phyloP scores from a whole-genome alignment of 2,113 vertebrate genomes.

The Astur gentilis region DNA sequence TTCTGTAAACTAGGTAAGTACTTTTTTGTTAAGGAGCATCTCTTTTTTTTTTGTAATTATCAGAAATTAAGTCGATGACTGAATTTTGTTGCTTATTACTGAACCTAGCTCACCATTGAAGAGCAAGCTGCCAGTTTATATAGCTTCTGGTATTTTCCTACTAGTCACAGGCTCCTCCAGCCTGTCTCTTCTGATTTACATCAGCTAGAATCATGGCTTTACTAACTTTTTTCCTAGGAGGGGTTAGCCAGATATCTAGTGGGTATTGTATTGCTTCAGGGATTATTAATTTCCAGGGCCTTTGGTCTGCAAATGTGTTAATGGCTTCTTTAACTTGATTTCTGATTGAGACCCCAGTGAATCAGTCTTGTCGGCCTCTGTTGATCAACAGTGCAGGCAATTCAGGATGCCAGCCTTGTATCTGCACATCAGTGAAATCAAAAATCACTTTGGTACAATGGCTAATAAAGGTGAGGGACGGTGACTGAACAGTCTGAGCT shows the following conservation, averaged over 20 bases:
- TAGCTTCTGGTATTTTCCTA: not conserved
- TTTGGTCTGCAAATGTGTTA: not conserved
- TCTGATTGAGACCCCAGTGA: not conserved
- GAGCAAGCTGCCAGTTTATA: not conserved
- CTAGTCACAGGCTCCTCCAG: not conserved
- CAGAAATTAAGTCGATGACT: not conserved
- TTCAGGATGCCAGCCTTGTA: not conserved
- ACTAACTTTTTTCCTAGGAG: not conserved
- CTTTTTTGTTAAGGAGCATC: not conserved
- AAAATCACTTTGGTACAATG: accelerated
- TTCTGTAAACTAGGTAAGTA: not conserved
- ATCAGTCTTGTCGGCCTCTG: not conserved
- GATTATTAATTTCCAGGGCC: not conserved
- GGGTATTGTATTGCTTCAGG: not conserved
- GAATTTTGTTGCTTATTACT: not conserved
- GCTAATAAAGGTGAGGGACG: not conserved
- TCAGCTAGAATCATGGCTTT: not conserved
- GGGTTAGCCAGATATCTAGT: not conserved
- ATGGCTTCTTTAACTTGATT: not conserved
- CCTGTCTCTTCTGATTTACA: not conserved
- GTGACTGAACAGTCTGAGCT: not conserved
- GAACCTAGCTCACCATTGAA: not conserved
- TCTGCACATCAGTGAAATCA: not conserved
- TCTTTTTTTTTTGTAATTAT: not conserved
- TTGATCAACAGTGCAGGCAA: not conserved